Base-by-base conservation (phyloP, 2,797 vertebrate genomes). In the Galago senegalensis region DNA sequence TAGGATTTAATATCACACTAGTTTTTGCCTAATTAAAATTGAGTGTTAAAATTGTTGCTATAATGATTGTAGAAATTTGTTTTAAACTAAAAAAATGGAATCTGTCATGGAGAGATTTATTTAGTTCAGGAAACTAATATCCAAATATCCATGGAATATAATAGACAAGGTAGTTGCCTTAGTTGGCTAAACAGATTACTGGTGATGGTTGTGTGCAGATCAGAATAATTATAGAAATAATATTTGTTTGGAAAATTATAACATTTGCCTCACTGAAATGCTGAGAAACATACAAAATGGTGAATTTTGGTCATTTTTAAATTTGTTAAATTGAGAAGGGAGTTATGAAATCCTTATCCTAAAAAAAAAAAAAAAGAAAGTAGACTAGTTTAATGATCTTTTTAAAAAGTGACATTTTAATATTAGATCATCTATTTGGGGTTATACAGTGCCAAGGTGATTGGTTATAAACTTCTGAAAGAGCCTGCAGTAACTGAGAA, bases 21-120 rank as follows among this genome's bases (percentile, higher is more conserved):
- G 14, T 69, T 92, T 95, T 27, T 80, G 6, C 29, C 29, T 90
- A 84, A 60, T 90, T 89, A 72, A 90, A 92, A 77, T 34, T 18
- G 29, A 79, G 10, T 70, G 12, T 23, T 77, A 63, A 85, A 93
- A 31, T 83, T 89, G 2, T 63, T 77, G 46, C 4, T 65, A 49
- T 60, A 69, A 86, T 53, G 5, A 70, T 61, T 58, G 63, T 29
- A 79, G 87, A 75, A 20, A 65, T 65, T 86, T 82, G 2, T 83
- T 85, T 81, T 60, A 81, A 43, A 46, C 1, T 94, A 12, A 63
- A 75, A 49, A 77, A 69, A 4, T 79, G 6, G 3, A 77, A 83
- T 75, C 9, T 17, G 1, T 3, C 1, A 21, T 43, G 21, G 25
- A 82, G 27, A 16, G 7, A 4, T n/a, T 70, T 80, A 37, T 18